Base-by-base conservation (phyloP, 1,140 invertebrate genomes). In the Drosophila lacteicornis region DNA sequence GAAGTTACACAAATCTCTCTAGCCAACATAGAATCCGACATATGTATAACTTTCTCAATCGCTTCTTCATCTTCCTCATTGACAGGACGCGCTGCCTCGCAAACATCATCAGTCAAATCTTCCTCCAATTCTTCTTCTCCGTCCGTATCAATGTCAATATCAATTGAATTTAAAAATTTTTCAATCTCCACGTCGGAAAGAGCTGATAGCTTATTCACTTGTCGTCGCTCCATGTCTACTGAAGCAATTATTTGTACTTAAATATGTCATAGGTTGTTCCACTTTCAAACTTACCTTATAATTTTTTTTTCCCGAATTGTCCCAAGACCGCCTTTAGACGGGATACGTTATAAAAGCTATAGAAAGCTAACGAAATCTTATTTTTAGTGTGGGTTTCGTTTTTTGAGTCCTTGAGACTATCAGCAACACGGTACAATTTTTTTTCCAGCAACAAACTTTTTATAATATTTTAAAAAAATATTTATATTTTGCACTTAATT, bases 1-100 rank as follows among this genome's bases (percentile, higher is more conserved):
- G 30, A 59, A 36, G 40, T 46, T 59, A 60, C 33, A 60, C 60
- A 63, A 63, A 63, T 63, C 22, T 63, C 25, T 51, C 25, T 30
- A 61, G 19, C 33, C 46, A 50, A 25, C 59, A 61, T 40, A 50
- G 60, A 63, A 51, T 30, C 49, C 22, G 49, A 63, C 60, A 53
- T 63, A 63, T 53, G 9, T 43, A 61, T 2, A 13, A 22, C 49
- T 53, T 30, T 43, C 22, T 53, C 40, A 53, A 63, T 53, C 38
- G 38, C 60, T 53, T 51, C 15, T 53, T 53, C 53, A 56, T 50
- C 42, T 45, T 45, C 42, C 42, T 45, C 42, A 19, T 45, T 45
- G 42, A 45, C 42, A 45, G 42, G 42, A 45, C 6, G 42, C 8
- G 42, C 15, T n/a, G n/a, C 42, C 15, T 45, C 42, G n/a, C 30